Conservation (phyloP, 2,797 vertebrate species). For the Sarcophilus harrisii region DNA sequence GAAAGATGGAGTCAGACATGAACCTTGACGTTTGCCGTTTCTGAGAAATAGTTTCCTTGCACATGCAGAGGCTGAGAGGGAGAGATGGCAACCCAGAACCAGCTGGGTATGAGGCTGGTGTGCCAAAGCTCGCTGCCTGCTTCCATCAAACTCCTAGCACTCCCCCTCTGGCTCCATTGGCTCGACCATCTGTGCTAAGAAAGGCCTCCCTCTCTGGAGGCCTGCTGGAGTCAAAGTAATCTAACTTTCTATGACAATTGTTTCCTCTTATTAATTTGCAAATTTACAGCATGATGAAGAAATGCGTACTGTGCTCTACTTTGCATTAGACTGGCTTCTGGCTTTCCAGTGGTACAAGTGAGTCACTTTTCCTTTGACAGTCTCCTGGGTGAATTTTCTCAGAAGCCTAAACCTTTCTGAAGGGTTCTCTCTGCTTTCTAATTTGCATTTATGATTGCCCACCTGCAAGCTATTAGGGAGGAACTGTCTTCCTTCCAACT, state of each 20-base stretch:
- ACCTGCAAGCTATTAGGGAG: background rate
- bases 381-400: background rate
- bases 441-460: background rate
- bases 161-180: background rate
- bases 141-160: background rate
- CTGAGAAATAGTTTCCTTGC: conserved; percentile 70
- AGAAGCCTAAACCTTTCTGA: background rate
- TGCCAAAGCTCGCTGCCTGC: conserved; percentile 51
- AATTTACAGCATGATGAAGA: conserved; percentile 36
- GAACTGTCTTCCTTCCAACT: background rate
- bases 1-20: conserved; percentile 63
- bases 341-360: conserved; percentile 4
- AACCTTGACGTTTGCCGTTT: conserved; percentile 69
- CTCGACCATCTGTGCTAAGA: conserved; percentile 68
- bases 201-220: conserved; percentile 3
- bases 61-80: conserved; percentile 65
- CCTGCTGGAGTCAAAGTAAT: background rate
- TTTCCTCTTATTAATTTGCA: conserved; percentile 22
- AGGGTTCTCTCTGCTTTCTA: background rate
- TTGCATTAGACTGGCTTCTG: conserved; percentile 29
- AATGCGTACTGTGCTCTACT: background rate
- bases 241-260: conserved; percentile 17
- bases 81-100: conserved; percentile 53
- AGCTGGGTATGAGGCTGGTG: conserved; percentile 67
- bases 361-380: background rate